A percentile compares a stretch with the other conserved stretches of the same genome.
phyloP scores from a whole-genome alignment of 2,113 vertebrate genomes.

The Hydrolagus affinis region DNA sequence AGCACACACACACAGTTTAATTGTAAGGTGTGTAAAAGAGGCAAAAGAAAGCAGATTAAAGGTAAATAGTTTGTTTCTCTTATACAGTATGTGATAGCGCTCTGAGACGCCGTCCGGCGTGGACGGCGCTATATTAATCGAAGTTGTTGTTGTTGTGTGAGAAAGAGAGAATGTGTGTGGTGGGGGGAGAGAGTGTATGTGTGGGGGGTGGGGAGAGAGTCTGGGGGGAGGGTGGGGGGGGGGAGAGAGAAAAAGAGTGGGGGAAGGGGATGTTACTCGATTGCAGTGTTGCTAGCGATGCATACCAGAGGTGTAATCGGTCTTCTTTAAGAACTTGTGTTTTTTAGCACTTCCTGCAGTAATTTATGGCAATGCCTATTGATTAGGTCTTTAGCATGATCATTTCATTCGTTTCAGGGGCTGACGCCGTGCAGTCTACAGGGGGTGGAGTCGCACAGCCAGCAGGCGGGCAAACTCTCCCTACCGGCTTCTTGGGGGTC shows the following conservation, averaged over 20 bases:
- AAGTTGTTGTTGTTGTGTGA: too few relatives aligned
- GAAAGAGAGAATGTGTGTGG: too few relatives aligned
- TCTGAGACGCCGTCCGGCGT: too few relatives aligned
- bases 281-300: neutral
- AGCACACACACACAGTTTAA: neutral
- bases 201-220: too few relatives aligned
- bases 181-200: too few relatives aligned
- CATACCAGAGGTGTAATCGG: constrained; percentile 42
- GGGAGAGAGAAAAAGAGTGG: neutral
- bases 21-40: too few relatives aligned
- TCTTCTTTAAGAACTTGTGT: constrained; percentile 40
- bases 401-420: constrained; percentile 52
- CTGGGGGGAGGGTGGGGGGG: neutral
- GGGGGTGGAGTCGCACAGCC: constrained; percentile 41
- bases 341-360: constrained; percentile 52
- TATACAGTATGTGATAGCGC: too few relatives aligned
- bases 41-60: too few relatives aligned
- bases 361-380: constrained; percentile 44
- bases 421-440: constrained; percentile 69
- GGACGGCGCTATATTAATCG: too few relatives aligned
- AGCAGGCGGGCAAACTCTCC: constrained; percentile 31
- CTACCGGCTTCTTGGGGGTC: constrained; percentile 46
- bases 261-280: too few relatives aligned
- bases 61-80: too few relatives aligned
- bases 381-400: constrained; percentile 48